phyloP scores from a whole-genome alignment of 1,140 invertebrate species.

The Orius laevigatus region DNA sequence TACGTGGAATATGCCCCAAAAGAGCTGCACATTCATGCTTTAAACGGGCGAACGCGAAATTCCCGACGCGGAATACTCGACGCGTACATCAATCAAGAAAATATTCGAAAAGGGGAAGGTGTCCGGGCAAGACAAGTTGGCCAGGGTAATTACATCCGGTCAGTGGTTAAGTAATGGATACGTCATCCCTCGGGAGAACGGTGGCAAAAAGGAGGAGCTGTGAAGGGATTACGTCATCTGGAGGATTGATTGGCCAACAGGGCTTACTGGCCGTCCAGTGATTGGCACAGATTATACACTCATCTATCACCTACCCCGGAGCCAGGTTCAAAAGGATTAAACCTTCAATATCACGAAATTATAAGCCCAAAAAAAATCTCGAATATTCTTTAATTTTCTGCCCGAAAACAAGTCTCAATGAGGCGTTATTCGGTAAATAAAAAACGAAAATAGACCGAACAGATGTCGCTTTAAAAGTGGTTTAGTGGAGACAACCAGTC shows the following conservation, averaged over 20 bases:
- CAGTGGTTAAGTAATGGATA: conserved; percentile 12
- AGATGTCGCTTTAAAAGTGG: too few species aligned
- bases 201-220: conserved; percentile 8
- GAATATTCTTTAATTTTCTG: too few species aligned
- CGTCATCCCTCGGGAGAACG: conserved; percentile 7
- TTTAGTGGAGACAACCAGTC: too few species aligned
- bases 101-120: neutral
- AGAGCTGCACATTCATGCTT: neutral
- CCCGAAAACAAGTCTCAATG: too few species aligned
- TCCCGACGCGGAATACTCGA: too few species aligned
- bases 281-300: conserved; percentile 12
- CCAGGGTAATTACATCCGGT: conserved; percentile 10
- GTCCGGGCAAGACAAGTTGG: too few species aligned
- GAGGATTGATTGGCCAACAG: conserved; percentile 12
- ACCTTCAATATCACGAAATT: conserved; percentile 5
- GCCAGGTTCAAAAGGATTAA: conserved; percentile 2
- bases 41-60: too few species aligned
- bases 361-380: conserved; percentile 1
- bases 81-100: neutral
- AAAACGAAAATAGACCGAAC: too few species aligned
- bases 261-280: conserved; percentile 6
- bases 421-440: too few species aligned
- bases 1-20: neutral
- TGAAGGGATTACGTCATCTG: conserved; percentile 11
- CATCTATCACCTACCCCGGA: conserved; percentile 6